Conservation (phyloP, 2,797 vertebrate species). For the Nyctalus aviator region DNA sequence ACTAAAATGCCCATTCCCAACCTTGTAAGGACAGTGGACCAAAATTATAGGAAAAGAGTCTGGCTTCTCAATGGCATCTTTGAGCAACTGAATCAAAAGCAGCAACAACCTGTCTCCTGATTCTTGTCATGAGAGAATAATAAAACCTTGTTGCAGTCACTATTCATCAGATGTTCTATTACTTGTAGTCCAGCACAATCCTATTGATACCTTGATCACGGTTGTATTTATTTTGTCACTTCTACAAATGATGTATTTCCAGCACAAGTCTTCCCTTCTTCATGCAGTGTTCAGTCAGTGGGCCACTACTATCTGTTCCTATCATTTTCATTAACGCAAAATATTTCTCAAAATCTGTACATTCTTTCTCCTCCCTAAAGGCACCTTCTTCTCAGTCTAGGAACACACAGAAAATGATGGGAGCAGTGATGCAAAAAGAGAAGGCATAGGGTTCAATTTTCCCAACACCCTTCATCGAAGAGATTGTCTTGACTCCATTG, state of each 20-base stretch:
- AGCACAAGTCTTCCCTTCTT: neutral
- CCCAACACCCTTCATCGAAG: too few species aligned
- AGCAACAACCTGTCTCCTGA: neutral
- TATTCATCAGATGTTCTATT: neutral
- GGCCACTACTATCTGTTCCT: neutral
- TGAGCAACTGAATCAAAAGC: neutral
- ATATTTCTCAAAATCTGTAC: slow-evolving; percentile 16
- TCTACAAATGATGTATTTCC: neutral
- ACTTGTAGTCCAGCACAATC: neutral
- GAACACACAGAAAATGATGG: neutral
- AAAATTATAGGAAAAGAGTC: neutral
- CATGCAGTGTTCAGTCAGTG: neutral
- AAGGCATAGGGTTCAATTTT: neutral
- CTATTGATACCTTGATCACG: neutral
- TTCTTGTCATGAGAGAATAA: neutral
- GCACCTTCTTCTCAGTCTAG: neutral
- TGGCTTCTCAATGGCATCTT: neutral
- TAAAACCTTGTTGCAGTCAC: neutral
- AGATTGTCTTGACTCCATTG: too few species aligned
- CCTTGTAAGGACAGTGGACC: neutral
- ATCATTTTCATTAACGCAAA: slow-evolving; percentile 12
- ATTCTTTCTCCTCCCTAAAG: neutral
- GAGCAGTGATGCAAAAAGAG: neutral
- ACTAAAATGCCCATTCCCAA: slow-evolving; percentile 11
- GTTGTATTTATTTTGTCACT: neutral